Percentiles rank a stretch among this genome's conserved stretches.
These are phyloP conservation scores for Barbus barbus DNA, from an alignment of 2,113 vertebrate species.

Conservation along the genomic window DNA sequence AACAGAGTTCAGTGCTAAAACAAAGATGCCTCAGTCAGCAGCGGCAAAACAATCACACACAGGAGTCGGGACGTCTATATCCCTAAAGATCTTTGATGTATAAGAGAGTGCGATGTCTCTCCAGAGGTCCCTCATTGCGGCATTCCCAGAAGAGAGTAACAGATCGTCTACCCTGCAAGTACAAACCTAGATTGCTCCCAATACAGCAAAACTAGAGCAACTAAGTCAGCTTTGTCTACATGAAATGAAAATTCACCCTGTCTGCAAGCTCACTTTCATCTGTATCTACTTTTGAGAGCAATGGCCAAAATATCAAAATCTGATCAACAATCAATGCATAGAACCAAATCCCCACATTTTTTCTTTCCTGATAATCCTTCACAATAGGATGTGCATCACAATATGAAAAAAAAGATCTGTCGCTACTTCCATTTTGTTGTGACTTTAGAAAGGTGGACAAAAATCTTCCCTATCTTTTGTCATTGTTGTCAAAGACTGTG, in stretches of 20 bases:
- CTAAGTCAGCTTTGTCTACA: neutral
- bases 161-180: neutral
- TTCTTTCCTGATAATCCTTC: no score
- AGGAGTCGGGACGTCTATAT: neutral
- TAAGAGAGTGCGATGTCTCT: slow-evolving; percentile 8
- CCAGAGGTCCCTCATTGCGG: slow-evolving; percentile 38
- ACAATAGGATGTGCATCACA: no score
- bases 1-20: slow-evolving; percentile 42
- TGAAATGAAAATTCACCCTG: neutral
- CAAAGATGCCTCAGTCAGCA: slow-evolving; percentile 45
- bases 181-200: neutral
- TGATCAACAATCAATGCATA: no score
- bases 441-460: no score
- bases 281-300: no score
- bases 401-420: no score
- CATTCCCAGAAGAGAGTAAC: slow-evolving; percentile 13
- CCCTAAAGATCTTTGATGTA: slow-evolving; percentile 20
- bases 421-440: neutral
- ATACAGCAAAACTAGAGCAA: neutral
- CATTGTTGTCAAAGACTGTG: neutral
- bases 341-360: no score
- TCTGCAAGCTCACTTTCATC: no score
- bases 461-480: no score
- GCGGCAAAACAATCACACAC: slow-evolving; percentile 46
- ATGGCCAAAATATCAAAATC: no score